Evolutionary conservation across 2,888 invertebrate species (phyloP).

Genomic region (Cenopis cana): DNA sequence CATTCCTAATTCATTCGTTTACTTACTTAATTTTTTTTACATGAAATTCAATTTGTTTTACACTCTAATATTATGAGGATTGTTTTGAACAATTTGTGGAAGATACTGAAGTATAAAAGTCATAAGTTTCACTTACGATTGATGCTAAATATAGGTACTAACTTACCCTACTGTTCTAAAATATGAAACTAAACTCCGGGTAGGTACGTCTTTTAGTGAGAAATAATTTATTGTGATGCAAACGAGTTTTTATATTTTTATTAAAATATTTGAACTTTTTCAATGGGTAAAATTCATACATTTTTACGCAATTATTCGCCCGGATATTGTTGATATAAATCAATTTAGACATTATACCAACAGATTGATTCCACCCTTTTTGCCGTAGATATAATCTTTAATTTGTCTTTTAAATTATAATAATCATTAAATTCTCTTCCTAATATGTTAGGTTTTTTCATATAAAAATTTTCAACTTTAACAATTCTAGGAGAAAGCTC

Average conservation of each 20-base stretch:
- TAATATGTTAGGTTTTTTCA: slow-evolving; percentile 49
- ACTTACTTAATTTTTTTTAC: not conserved
- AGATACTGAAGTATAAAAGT: slow-evolving; percentile 25
- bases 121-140: slow-evolving; percentile 25
- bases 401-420: slow-evolving; percentile 23
- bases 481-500: slow-evolving; percentile 80
- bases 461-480: slow-evolving; percentile 54
- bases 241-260: not conserved
- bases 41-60: not conserved
- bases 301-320: not conserved
- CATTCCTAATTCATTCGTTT: slow-evolving; percentile 1
- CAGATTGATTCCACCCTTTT: slow-evolving; percentile 28
- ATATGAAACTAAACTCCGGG: not conserved
- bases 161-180: slow-evolving; percentile 24
- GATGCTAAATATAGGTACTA: slow-evolving; percentile 15
- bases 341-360: not conserved
- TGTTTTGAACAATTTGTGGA: slow-evolving; percentile 8
- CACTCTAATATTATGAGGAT: slow-evolving; percentile 2
- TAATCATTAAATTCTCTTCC: slow-evolving; percentile 37
- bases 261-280: not conserved
- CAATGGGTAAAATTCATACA: not conserved
- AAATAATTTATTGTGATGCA: not conserved
- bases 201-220: not conserved
- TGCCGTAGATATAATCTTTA: slow-evolving; percentile 26
- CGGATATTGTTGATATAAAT: slow-evolving; percentile 10